Evolutionary conservation across 2,797 vertebrate species (phyloP).

Genomic region (Protosalanx chinensis): DNA sequence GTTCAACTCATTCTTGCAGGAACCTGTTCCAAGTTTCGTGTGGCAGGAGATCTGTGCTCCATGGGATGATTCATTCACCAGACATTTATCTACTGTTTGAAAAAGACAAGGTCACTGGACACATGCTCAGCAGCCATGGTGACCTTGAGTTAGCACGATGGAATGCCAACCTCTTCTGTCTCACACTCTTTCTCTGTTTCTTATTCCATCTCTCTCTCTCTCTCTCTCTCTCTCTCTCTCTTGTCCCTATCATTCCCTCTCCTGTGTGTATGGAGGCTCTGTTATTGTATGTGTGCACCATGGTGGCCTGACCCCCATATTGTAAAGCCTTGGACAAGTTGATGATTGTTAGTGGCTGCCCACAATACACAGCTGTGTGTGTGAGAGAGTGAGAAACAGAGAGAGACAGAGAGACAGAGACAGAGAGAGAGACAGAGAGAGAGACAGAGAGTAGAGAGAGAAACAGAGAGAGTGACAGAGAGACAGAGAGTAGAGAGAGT

Average conservation of each 20-base stretch:
- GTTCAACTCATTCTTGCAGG: conserved; percentile 21
- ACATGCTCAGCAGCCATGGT: conserved; percentile 5
- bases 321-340: conserved; percentile 57
- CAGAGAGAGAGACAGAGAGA: too few relatives aligned
- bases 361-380: conserved; percentile 44
- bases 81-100: conserved; percentile 42
- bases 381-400: conserved; percentile 23
- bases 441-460: conserved; percentile 26
- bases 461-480: too few relatives aligned
- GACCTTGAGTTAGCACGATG: conserved; percentile 16
- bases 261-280: conserved; percentile 48
- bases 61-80: conserved; percentile 49
- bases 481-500: background rate
- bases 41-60: conserved; percentile 35
- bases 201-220: conserved; percentile 19
- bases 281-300: conserved; percentile 52
- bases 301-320: conserved; percentile 50
- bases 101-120: conserved; percentile 45
- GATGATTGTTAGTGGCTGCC: conserved; percentile 52
- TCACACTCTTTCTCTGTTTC: conserved; percentile 1
- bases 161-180: conserved; percentile 17
- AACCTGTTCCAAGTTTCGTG: conserved; percentile 8
- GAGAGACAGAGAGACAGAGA: too few relatives aligned
- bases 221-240: conserved; percentile 17
- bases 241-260: conserved; percentile 26